These are phyloP conservation scores for Gallinago media DNA, from an alignment of 2,113 vertebrate genomes.

Conservation along the genomic window DNA sequence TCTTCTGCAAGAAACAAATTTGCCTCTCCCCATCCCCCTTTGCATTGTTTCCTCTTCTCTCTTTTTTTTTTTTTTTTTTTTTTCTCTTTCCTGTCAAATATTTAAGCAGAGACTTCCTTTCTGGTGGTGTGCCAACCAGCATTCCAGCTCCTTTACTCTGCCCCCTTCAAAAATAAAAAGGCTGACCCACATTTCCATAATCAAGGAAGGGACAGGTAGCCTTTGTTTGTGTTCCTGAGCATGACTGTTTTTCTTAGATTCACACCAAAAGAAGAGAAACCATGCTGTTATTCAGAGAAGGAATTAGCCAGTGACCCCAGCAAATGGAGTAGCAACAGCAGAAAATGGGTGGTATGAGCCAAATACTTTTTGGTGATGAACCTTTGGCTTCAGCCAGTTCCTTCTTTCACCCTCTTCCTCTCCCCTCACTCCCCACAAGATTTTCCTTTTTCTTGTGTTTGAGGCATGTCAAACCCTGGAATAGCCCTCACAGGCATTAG, in stretches of 20 bases:
- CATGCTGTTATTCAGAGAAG: slow-evolving; percentile 37
- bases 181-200: slow-evolving; percentile 68
- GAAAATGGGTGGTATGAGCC: not conserved
- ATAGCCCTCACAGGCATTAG: slow-evolving; percentile 68
- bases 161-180: slow-evolving; percentile 46
- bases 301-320: slow-evolving; percentile 46
- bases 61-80: not conserved
- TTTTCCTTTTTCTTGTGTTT: slow-evolving; percentile 44
- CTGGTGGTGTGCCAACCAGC: slow-evolving; percentile 53
- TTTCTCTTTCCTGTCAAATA: slow-evolving; percentile 55
- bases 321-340: not conserved
- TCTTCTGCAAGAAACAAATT: not conserved
- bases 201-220: slow-evolving; percentile 60
- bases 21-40: not conserved
- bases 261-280: slow-evolving; percentile 31
- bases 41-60: slow-evolving; percentile 19
- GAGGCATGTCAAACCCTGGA: slow-evolving; percentile 61
- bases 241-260: slow-evolving; percentile 60
- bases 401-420: slow-evolving; percentile 7
- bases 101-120: slow-evolving; percentile 66
- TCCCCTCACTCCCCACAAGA: not conserved
- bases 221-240: slow-evolving; percentile 59
- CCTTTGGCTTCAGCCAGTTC: slow-evolving; percentile 12
- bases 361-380: not conserved
- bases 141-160: slow-evolving; percentile 54